Conservation (phyloP, 2,888 invertebrate genomes). For the Drosophila meridiana region DNA sequence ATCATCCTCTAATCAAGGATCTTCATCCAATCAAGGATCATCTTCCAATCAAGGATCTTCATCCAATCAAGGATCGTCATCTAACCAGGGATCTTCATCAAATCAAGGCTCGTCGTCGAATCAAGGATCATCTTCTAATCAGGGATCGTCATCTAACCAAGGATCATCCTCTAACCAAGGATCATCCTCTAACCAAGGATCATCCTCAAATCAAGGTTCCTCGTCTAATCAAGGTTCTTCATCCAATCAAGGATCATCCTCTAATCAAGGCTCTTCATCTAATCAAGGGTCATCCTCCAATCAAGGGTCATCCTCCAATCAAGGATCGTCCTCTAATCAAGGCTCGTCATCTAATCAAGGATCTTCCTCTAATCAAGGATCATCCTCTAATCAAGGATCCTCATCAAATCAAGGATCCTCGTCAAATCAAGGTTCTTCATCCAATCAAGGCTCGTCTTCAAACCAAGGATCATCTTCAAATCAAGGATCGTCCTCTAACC, state of each 20-base stretch:
- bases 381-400: conserved; percentile 24
- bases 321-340: conserved; percentile 33
- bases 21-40: conserved; percentile 29
- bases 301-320: conserved; percentile 28
- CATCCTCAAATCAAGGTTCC: conserved; percentile 19
- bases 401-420: conserved; percentile 17
- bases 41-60: conserved; percentile 22
- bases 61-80: conserved; percentile 18
- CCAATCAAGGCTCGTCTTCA: conserved; percentile 17
- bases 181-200: conserved; percentile 31
- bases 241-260: neutral
- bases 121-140: conserved; percentile 24
- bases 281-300: conserved; percentile 27
- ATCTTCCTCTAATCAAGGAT: conserved; percentile 18
- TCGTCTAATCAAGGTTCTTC: conserved; percentile 34
- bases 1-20: conserved; percentile 6
- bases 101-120: conserved; percentile 29
- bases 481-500: conserved; percentile 23
- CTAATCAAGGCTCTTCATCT: conserved; percentile 26
- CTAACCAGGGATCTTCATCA: conserved; percentile 15
- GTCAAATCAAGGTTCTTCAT: conserved; percentile 7
- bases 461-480: conserved; percentile 26
- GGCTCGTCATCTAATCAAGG: conserved; percentile 23
- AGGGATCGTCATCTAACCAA: conserved; percentile 22
- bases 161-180: conserved; percentile 36